These are phyloP conservation scores for Porphyrio hochstetteri DNA, from an alignment of 2,113 vertebrate genomes.

Conservation along the genomic window DNA sequence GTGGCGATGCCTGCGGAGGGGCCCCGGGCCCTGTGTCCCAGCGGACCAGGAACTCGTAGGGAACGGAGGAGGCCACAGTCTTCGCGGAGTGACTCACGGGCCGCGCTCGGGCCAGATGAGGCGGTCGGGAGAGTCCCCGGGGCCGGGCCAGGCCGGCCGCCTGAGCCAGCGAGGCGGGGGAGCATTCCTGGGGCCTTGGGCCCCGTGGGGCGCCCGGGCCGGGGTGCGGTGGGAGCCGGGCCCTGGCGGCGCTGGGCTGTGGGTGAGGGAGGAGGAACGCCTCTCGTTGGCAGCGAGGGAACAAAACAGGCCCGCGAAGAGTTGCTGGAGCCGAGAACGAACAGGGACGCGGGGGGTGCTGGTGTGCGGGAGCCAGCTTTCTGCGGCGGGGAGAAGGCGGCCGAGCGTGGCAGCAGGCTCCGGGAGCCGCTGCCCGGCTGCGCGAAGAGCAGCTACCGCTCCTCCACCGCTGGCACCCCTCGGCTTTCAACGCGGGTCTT, in stretches of 20 bases:
- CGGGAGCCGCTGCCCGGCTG: neutral
- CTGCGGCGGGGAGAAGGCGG: neutral
- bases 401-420: neutral
- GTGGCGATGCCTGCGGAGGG: too few relatives aligned
- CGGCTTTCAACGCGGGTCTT: neutral
- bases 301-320: neutral
- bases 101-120: neutral
- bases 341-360: neutral
- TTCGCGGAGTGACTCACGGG: neutral
- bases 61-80: neutral
- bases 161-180: neutral
- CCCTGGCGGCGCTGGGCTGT: neutral
- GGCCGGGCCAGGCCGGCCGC: neutral
- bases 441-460: neutral
- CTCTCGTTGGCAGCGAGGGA: neutral
- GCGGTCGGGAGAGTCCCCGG: neutral
- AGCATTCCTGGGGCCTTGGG: neutral
- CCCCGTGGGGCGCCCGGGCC: neutral
- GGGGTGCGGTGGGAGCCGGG: neutral
- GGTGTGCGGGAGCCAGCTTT: neutral
- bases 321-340: neutral
- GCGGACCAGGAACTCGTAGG: neutral
- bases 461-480: fast-evolving
- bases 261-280: neutral
- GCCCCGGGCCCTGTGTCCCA: neutral